A percentile compares a stretch with the other conserved stretches of the same genome.
Evolutionary conservation across 2,888 invertebrate genomes (phyloP).

Genomic region (Diploptera punctata): DNA sequence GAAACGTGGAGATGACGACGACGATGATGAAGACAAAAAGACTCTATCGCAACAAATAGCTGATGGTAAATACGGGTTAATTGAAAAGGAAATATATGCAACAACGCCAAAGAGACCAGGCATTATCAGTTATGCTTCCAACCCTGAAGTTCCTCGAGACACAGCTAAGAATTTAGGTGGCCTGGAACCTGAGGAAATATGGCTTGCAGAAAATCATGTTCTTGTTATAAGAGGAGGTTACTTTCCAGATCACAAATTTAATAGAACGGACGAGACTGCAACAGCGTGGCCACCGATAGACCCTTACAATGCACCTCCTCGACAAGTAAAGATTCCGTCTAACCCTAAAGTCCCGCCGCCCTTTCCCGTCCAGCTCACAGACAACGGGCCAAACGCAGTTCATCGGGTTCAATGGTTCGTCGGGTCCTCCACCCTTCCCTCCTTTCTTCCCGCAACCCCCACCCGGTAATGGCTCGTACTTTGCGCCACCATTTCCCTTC

Average conservation of each 20-base stretch:
- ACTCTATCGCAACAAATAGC: conserved; percentile 88
- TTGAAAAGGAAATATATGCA: conserved; percentile 82
- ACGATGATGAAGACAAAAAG: conserved; percentile 77
- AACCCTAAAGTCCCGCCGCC: conserved; percentile 88
- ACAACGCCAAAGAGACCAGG: conserved; percentile 77
- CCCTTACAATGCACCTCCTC: conserved; percentile 79
- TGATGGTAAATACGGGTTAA: conserved; percentile 88
- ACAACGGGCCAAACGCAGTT: conserved; percentile 87
- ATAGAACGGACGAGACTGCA: conserved; percentile 51
- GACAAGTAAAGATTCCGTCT: conserved; percentile 84
- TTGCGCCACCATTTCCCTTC: conserved; percentile 46
- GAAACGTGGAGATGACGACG: conserved; percentile 40
- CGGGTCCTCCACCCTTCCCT: conserved; percentile 52
- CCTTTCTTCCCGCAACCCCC: conserved; percentile 60
- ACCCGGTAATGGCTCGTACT: conserved; percentile 40
- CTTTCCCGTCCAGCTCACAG: conserved; percentile 89
- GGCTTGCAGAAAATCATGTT: conserved; percentile 89
- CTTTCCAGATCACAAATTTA: conserved; percentile 58
- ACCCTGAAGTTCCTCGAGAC: conserved; percentile 82
- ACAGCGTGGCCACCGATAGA: conserved; percentile 80
- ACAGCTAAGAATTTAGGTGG: conserved; percentile 82
- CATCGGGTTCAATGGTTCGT: conserved; percentile 57
- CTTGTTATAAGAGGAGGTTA: conserved; percentile 82
- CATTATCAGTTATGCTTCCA: conserved; percentile 80
- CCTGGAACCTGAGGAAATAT: conserved; percentile 83